These are phyloP conservation scores for Chionomys nivalis DNA, from an alignment of 2,113 vertebrate genomes.

Conservation along the genomic window DNA sequence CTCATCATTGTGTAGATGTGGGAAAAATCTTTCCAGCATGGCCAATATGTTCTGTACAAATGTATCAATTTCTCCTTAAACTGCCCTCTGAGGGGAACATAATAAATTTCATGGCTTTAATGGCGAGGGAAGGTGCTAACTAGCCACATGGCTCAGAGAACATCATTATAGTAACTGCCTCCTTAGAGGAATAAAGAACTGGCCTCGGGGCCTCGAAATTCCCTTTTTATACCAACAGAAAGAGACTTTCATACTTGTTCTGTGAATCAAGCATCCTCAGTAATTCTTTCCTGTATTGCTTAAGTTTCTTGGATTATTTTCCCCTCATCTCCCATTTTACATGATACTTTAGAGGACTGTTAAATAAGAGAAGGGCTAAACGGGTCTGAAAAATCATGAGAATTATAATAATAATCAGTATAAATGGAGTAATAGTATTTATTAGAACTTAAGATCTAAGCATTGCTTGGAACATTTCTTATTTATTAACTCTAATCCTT, in stretches of 20 bases:
- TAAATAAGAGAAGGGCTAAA: neutral
- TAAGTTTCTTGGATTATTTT: conserved; percentile 12
- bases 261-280: conserved; percentile 48
- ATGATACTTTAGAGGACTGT: neutral
- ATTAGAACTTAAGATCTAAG: neutral
- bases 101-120: conserved; percentile 68
- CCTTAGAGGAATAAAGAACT: conserved; percentile 50
- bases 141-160: conserved; percentile 37
- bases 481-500: neutral
- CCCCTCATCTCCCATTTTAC: neutral
- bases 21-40: conserved; percentile 67
- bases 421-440: neutral
- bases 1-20: conserved; percentile 37
- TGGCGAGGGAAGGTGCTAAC: conserved; percentile 54
- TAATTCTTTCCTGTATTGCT: conserved; percentile 44
- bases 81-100: conserved; percentile 33
- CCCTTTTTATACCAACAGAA: conserved; percentile 60
- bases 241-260: conserved; percentile 59
- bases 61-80: conserved; percentile 64
- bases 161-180: conserved; percentile 33
- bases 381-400: neutral
- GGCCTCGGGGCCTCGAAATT: conserved; percentile 48
- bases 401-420: neutral
- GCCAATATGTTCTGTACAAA: conserved; percentile 69
- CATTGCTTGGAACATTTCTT: neutral